A percentile compares a stretch with the other conserved stretches of the same genome.
Conservation (phyloP, 2,888 invertebrate genomes). For the Conops quadrifasciatus region DNA sequence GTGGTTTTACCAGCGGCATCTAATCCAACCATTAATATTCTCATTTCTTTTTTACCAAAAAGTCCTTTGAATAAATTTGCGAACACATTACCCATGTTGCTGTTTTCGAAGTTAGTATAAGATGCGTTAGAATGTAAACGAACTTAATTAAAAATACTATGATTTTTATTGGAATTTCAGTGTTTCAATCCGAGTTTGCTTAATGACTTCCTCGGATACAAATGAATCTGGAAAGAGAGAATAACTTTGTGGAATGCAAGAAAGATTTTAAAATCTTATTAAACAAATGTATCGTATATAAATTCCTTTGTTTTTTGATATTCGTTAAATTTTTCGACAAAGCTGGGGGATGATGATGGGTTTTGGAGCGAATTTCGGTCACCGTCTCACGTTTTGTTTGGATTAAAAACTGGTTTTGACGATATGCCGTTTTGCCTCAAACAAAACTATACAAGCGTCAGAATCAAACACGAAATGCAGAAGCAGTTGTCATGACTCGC, state of each 20-base stretch:
- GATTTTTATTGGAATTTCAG: conserved; percentile 44
- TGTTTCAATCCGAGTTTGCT: conserved; percentile 38
- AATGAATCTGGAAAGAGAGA: conserved; percentile 34
- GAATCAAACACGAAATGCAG: too few relatives aligned
- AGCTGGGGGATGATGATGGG: too few relatives aligned
- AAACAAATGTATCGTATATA: too few relatives aligned
- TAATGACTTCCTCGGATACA: conserved; percentile 30
- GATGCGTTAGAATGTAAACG: conserved; percentile 39
- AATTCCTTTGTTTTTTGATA: too few relatives aligned
- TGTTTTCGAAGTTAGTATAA: conserved; percentile 29
- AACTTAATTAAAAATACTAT: conserved; percentile 37
- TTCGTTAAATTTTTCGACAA: too few relatives aligned
- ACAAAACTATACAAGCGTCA: too few relatives aligned
- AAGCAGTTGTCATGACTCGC: too few relatives aligned
- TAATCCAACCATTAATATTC: conserved; percentile 99
- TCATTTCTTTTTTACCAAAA: conserved; percentile 99
- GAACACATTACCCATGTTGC: conserved; percentile 95
- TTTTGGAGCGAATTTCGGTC: too few relatives aligned
- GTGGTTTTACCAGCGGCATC: conserved; percentile 99
- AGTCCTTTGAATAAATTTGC: conserved; percentile 98
- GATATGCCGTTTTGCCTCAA: too few relatives aligned
- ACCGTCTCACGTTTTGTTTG: too few relatives aligned
- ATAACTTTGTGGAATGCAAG: not conserved
- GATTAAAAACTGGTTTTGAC: too few relatives aligned
- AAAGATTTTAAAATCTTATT: too few relatives aligned